These are phyloP conservation scores for Barypeithes pellucidus DNA, from an alignment of 2,888 invertebrate genomes.

Conservation along the genomic window DNA sequence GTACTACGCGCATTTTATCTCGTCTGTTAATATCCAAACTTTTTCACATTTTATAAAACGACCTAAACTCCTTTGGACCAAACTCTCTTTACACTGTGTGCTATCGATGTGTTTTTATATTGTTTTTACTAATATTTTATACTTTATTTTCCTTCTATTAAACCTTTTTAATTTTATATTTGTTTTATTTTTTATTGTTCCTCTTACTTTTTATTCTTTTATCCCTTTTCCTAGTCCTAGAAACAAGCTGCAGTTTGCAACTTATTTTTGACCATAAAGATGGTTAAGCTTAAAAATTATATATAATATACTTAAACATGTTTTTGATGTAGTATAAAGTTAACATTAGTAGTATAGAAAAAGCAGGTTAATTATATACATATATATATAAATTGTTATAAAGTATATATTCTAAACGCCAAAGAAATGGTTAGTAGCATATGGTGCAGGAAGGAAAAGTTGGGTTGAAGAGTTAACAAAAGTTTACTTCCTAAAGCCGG, in stretches of 20 bases:
- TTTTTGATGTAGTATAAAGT: conserved; percentile 20
- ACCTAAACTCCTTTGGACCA: conserved; percentile 36
- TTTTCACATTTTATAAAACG: conserved; percentile 1
- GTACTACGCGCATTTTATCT: conserved; percentile 19
- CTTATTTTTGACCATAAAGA: background rate
- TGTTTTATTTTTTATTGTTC: conserved; percentile 18
- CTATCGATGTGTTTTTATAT: conserved; percentile 23
- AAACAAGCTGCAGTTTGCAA: background rate
- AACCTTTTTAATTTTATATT: conserved; percentile 26
- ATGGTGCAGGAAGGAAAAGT: background rate
- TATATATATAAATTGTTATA: background rate
- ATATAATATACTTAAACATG: conserved; percentile 2
- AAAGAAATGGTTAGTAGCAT: background rate
- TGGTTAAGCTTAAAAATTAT: background rate
- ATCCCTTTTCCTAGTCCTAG: background rate
- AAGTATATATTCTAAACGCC: background rate
- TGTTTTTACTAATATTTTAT: conserved; percentile 32
- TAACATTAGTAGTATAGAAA: conserved; percentile 8
- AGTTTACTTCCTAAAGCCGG: too few relatives aligned
- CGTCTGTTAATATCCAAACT: conserved; percentile 26
- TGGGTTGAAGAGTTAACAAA: background rate
- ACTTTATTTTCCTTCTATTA: conserved; percentile 24
- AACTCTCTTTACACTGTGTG: conserved; percentile 39
- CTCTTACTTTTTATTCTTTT: background rate
- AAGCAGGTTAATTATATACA: conserved; percentile 19